Base-by-base conservation (phyloP, 2,888 invertebrate species). In the Tetheella fluctuosa region DNA sequence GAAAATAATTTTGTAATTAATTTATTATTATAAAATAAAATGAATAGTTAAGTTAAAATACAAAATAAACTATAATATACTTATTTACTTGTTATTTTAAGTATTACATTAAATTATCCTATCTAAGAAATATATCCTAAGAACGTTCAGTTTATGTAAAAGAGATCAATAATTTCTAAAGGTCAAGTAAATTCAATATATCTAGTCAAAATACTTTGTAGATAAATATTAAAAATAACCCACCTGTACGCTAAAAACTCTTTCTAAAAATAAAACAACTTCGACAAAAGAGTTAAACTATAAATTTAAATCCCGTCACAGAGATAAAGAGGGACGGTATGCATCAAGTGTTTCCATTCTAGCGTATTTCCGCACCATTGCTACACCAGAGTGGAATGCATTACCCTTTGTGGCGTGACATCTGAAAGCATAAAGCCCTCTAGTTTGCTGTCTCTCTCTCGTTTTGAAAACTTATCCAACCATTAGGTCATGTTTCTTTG, bases 341-440 rank as follows among this genome's bases (percentile, higher is more conserved):
- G 54, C 57, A 54, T 54, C 34, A 10, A n/a, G 34, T 37, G 55
- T 34, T 34, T 23, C 34, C 34, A 17, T 34, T 34, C 23, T 23
- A 34, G 4, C 20, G 25, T 23, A 55, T 55, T 55, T 55, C 55
- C 34, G 55, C 30, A 66, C 73, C 70, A 74, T 79, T 79, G 77
- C 75, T 69, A 76, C 71, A 70, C 71, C 69, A 77, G 81, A 75
- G 80, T 70, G 70, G 76, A 79, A 80, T 76, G 79, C 83, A 80
- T 82, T 81, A 81, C 78, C 79, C 78, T 80, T 81, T 80, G 83
- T 81, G 69, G 67, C 73, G 79, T 81, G 82, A 81, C 81, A 79
- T 60, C 74, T 69, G 70, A 71, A 73, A 77, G 78, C 74, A 67
- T 73, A 77, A 65, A 81, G 75, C 74, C 70, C 68, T 67, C 75